phyloP scores from a whole-genome alignment of 2,797 vertebrate species.

The Darevskia mixta region DNA sequence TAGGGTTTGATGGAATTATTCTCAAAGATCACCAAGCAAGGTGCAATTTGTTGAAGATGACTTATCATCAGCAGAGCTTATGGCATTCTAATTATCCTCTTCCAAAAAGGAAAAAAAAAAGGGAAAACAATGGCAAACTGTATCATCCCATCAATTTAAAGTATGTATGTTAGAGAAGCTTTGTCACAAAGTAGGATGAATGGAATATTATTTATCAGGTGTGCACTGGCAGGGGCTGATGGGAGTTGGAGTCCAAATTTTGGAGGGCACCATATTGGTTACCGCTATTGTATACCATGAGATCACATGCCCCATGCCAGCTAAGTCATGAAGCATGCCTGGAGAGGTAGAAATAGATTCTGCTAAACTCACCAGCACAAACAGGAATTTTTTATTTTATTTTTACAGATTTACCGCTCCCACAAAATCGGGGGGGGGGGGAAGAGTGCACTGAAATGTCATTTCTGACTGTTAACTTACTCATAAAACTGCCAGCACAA shows the following conservation, averaged over 20 bases:
- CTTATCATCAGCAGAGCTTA: background rate
- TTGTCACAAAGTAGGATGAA: background rate
- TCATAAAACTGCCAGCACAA: background rate
- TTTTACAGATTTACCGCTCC: background rate
- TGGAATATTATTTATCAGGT: background rate
- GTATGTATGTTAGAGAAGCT: background rate
- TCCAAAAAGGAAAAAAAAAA: background rate
- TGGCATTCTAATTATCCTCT: background rate
- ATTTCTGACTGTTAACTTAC: background rate
- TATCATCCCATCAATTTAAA: background rate
- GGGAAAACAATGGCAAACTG: background rate
- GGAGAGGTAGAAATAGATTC: background rate
- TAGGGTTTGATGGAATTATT: background rate
- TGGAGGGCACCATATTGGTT: background rate
- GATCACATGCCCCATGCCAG: background rate
- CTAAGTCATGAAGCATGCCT: rapidly evolving
- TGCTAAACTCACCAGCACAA: rapidly evolving
- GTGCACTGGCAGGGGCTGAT: background rate
- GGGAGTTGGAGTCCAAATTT: background rate
- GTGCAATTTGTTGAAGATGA: conserved; percentile 27
- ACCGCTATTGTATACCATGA: background rate
- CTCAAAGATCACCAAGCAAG: background rate
- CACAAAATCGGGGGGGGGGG: background rate
- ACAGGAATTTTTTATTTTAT: background rate
- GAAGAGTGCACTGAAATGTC: background rate